Evolutionary conservation across 2,888 invertebrate species (phyloP), one percentile per base, ranked within the genome.

Genomic region (Trachelus troglodyta): DNA sequence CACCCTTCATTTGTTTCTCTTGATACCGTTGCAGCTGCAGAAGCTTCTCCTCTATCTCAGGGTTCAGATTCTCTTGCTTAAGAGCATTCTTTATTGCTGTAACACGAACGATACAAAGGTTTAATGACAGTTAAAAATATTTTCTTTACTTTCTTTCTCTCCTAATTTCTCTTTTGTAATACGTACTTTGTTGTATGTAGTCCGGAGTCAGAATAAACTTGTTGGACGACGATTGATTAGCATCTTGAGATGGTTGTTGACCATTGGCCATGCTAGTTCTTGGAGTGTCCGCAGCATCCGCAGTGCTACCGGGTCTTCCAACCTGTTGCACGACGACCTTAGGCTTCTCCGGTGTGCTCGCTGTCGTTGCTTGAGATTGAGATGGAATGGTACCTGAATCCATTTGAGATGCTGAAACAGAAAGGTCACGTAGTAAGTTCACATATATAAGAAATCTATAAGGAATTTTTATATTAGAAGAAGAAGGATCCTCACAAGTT

Each of bases 111-210:
- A 82, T 76, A 76, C 80, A 40, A 76, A 77, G 56, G 69, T 73
- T 76, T 78, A n/a, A 35, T 23, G 12, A 23, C 31, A 1, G 23
- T 23, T 56, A 23, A 0, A 56, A 56, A 56, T 56, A 35, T 73
- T 35, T 12, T 11, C 40, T 11, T 34, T 73, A 31, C 37, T n/a
- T 35, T 56, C 33, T 9, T 9, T 33, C 69, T 12, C 35, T 23
- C 37, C 3, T 12, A 12, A 3, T 12, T 77, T 31, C 12, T 23
- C 2, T 6, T 23, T 9, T 0, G 56, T 0, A 74, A 81, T 92
- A 94, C 95, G 95, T 94, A 97, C 98, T 97, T 94, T 98, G 97
- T 91, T 98, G 97, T 85, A 98, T 97, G 89, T 98, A 98, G 92
- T 97, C 97, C 77, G 97, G 96, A 23, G 98, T 98, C 81, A 98